phyloP scores from a whole-genome alignment of 2,888 invertebrate genomes.

The Hypselothyrea guttata region DNA sequence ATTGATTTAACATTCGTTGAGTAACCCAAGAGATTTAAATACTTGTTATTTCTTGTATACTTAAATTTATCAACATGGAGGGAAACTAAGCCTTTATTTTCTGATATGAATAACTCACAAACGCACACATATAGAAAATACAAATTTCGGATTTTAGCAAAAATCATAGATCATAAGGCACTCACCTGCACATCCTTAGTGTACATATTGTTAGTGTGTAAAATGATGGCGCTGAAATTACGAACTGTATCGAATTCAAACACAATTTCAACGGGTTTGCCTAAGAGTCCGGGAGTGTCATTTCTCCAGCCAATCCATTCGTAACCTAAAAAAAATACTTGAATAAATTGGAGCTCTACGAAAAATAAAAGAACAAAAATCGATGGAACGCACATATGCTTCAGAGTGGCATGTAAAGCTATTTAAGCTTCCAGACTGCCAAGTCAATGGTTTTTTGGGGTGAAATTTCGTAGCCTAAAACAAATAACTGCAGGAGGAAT shows the following conservation, averaged over 20 bases:
- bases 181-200: conserved; percentile 89
- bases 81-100: no score
- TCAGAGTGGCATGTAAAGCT: conserved; percentile 62
- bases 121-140: no score
- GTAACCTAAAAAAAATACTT: conserved; percentile 84
- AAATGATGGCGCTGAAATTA: conserved; percentile 89
- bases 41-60: no score
- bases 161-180: not conserved
- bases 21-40: no score
- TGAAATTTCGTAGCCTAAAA: conserved; percentile 56
- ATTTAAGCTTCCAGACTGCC: conserved; percentile 52
- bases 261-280: conserved; percentile 87
- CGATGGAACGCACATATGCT: conserved; percentile 46
- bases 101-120: no score
- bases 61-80: no score
- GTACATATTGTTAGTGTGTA: conserved; percentile 90
- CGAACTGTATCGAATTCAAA: conserved; percentile 91
- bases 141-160: no score
- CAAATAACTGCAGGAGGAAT: conserved; percentile 64
- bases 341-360: conserved; percentile 24
- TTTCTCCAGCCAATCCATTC: conserved; percentile 94
- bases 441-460: conserved; percentile 59
- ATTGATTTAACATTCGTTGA: no score
- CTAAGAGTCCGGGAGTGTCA: conserved; percentile 85
- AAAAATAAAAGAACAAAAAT: conserved; percentile 21